Conservation (phyloP, 2,113 vertebrate genomes). For the Dinomys branickii region DNA sequence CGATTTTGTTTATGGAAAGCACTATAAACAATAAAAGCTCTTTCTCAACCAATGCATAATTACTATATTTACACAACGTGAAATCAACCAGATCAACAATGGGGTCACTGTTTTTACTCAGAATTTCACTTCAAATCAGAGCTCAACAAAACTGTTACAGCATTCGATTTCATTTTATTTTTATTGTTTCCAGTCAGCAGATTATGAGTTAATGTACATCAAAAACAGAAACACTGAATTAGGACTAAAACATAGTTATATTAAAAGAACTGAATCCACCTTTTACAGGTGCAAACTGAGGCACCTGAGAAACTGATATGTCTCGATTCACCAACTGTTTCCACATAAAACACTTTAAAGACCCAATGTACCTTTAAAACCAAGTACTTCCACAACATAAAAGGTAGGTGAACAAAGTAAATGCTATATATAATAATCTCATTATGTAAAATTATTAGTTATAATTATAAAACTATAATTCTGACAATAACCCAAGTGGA, state of each 20-base stretch:
- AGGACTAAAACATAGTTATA: background rate
- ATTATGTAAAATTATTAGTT: background rate
- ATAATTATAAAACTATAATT: background rate
- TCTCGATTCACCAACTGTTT: background rate
- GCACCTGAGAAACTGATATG: background rate
- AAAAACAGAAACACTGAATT: background rate
- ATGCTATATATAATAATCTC: background rate
- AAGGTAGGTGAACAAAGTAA: background rate
- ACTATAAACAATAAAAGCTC: background rate
- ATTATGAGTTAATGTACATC: background rate
- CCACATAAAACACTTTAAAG: background rate
- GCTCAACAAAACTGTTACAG: background rate
- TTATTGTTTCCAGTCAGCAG: slow-evolving; percentile 28
- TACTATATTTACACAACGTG: background rate
- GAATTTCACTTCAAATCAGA: slow-evolving; percentile 38
- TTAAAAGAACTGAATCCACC: background rate
- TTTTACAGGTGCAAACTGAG: background rate
- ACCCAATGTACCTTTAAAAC: background rate
- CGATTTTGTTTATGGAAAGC: background rate
- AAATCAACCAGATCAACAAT: background rate
- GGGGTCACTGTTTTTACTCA: background rate
- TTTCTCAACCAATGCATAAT: background rate
- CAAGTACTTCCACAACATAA: background rate
- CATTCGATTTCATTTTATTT: slow-evolving; percentile 13
- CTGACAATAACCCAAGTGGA: background rate